Percentiles rank a stretch among this genome's conserved stretches.
Conservation (phyloP, 2,113 vertebrate species). For the Pelmatolapia mariae region DNA sequence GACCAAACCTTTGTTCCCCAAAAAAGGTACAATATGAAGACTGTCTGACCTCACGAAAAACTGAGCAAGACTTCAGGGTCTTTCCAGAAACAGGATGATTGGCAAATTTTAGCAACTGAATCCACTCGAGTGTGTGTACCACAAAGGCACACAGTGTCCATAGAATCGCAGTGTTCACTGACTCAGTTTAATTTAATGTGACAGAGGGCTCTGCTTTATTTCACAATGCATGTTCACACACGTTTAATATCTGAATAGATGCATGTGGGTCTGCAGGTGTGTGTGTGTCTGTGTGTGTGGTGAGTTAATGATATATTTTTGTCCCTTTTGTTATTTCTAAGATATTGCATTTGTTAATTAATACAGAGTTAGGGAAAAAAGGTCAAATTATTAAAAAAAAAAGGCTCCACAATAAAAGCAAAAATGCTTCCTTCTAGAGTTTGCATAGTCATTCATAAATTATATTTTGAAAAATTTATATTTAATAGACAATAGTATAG, state of each 20-base stretch:
- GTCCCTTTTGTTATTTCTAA: background rate
- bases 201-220: background rate
- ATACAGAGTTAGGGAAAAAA: background rate
- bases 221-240: background rate
- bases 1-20: background rate
- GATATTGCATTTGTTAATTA: background rate
- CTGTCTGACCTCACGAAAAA: background rate
- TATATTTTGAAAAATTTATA: background rate
- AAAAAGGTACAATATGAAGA: background rate
- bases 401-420: background rate
- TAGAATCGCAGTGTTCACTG: background rate
- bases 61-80: background rate
- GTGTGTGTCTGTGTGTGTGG: background rate
- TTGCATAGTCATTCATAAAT: background rate
- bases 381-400: background rate
- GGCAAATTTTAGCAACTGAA: background rate
- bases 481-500: background rate
- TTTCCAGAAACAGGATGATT: background rate
- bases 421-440: background rate
- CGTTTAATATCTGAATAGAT: background rate
- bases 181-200: background rate
- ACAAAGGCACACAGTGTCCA: background rate
- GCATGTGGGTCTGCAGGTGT: background rate
- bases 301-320: background rate
- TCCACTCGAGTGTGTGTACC: background rate